Percentiles rank a stretch among this genome's conserved stretches.
These are phyloP conservation scores for Phyllotis vaccarum DNA, from an alignment of 2,797 vertebrate genomes.

Conservation along the genomic window DNA sequence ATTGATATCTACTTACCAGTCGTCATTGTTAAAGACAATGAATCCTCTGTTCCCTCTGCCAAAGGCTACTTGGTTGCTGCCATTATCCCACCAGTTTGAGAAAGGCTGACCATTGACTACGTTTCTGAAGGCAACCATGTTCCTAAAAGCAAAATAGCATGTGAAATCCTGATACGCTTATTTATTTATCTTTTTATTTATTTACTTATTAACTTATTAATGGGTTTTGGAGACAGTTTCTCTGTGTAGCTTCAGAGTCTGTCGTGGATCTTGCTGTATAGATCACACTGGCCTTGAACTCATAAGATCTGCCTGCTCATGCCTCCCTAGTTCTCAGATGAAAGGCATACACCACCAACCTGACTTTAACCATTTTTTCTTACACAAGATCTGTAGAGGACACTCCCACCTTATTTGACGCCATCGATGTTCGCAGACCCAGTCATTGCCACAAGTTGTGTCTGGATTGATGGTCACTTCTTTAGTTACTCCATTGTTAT, in stretches of 20 bases:
- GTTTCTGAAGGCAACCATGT: conserved; percentile 97
- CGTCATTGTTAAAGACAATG: conserved; percentile 96
- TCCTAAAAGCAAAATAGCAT: conserved; percentile 87
- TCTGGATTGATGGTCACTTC: conserved; percentile 93
- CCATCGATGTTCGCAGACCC: conserved; percentile 98
- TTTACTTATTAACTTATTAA: no score
- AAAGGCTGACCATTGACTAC: conserved; percentile 92
- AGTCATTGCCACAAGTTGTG: conserved; percentile 94
- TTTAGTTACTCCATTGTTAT: conserved; percentile 91
- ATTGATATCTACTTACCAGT: conserved; percentile 89
- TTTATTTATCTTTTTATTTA: no score
- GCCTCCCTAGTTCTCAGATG: no score
- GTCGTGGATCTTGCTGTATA: no score
- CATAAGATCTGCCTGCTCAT: no score
- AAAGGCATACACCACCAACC: no score
- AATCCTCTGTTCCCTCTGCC: conserved; percentile 95
- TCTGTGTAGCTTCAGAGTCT: no score
- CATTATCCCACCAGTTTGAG: conserved; percentile 97
- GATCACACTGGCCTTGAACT: no score
- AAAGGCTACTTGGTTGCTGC: conserved; percentile 95
- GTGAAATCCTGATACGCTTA: fast-evolving
- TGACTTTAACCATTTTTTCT: neutral
- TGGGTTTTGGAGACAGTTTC: no score
- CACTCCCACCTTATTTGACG: conserved; percentile 94
- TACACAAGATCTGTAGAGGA: neutral